Evolutionary conservation across 1,140 invertebrate species (phyloP), one percentile per base, ranked within the genome.

Genomic region (Eupristina koningsbergeri): DNA sequence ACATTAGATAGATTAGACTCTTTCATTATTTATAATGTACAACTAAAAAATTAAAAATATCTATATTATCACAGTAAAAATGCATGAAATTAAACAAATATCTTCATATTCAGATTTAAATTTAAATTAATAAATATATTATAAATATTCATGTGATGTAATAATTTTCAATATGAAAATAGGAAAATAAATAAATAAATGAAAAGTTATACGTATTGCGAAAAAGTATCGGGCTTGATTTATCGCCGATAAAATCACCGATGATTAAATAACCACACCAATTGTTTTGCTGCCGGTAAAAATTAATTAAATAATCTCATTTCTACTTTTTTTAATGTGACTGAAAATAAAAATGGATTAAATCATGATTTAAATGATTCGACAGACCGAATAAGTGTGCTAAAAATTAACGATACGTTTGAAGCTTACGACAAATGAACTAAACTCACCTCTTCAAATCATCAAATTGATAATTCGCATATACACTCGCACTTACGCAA

Each of bases 381-480:
- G 53, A 3, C 53, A 26, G 53, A 58, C 69, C 19, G 61, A 26
- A n/a, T n/a, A n/a, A n/a, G n/a, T n/a, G 31, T 3, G 31, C 50
- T 19, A 17, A 17, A 53, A 53, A 53, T 3, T 3, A 45, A 73
- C 26, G 69, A 36, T n/a, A 22, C 8, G 31, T 31, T 19, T 3
- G 50, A 53, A 53, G 19, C 3, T 3, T n/a, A 50, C n/a, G 71
- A 39, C 31, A 22, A 53, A 45, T 47, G 67, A 77, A 83, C 50
- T n/a, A 31, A 22, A 8, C 31, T 22, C 22, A 34, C 26, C 34
- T n/a, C 11, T 41, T n/a, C n/a, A n/a, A n/a, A n/a, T n/a, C 19
- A 31, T n/a, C n/a, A 13, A 31, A 41, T 79, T 15, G 82, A 79
- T 84, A 73, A 84, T 74, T 73, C 76, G 63, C 17, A 41, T 22